Conservation (phyloP, 2,888 invertebrate genomes). For the Cremastinae sp. region DNA sequence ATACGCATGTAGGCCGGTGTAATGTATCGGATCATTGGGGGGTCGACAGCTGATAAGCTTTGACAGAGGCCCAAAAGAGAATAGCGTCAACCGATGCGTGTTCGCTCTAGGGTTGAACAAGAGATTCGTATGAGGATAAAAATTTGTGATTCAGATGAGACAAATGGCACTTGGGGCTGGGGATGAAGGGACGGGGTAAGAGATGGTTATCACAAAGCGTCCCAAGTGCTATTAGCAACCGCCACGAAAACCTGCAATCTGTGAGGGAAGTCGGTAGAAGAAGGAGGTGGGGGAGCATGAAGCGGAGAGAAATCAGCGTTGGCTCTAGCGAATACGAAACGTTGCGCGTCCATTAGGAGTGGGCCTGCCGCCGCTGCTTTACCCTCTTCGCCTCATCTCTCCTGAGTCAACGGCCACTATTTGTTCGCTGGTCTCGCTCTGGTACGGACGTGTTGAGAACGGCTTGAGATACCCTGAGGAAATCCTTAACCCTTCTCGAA, state of each 20-base stretch:
- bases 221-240: slow-evolving; percentile 74
- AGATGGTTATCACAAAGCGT: slow-evolving; percentile 65
- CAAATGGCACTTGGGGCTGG: slow-evolving; percentile 56
- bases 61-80: slow-evolving; percentile 28
- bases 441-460: slow-evolving; percentile 63
- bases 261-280: slow-evolving; percentile 59
- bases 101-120: slow-evolving; percentile 40
- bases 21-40: slow-evolving; percentile 39
- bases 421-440: slow-evolving; percentile 59
- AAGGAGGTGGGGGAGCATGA: slow-evolving; percentile 23
- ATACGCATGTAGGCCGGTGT: background rate
- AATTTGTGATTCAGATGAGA: slow-evolving; percentile 62
- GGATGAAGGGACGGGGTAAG: slow-evolving; percentile 33
- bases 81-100: slow-evolving; percentile 37
- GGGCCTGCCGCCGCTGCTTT: slow-evolving; percentile 35
- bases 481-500: slow-evolving; percentile 58
- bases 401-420: slow-evolving; percentile 52
- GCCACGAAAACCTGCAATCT: slow-evolving; percentile 75
- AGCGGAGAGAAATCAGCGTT: slow-evolving; percentile 72
- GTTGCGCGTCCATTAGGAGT: slow-evolving; percentile 57
- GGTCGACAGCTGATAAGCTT: slow-evolving; percentile 59
- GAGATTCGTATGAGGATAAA: slow-evolving; percentile 57
- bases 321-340: slow-evolving; percentile 61
- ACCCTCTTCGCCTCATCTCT: slow-evolving; percentile 32
- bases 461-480: slow-evolving; percentile 59